These are phyloP conservation scores for Beris morrisii DNA, from an alignment of 2,888 invertebrate species.

Conservation along the genomic window DNA sequence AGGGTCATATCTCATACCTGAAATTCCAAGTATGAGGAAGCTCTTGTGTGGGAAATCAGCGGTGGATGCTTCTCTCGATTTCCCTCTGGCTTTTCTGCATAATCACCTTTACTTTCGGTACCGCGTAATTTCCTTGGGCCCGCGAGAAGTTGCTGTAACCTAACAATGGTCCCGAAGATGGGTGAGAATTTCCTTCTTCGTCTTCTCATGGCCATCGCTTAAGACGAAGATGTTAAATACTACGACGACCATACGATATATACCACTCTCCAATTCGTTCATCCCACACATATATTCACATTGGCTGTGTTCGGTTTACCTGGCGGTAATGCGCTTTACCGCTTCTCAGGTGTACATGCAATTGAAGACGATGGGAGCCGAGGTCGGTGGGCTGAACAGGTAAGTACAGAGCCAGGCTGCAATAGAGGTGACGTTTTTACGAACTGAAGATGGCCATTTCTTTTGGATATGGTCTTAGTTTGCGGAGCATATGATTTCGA, in stretches of 20 bases:
- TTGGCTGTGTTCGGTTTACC: neutral
- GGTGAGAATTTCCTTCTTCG: constrained; percentile 7
- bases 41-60: too few relatives aligned
- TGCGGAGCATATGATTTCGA: constrained; percentile 16
- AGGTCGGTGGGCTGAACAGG: constrained; percentile 4
- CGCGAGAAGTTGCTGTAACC: neutral
- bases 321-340: constrained; percentile 4
- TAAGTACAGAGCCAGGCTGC: constrained; percentile 13
- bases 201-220: neutral
- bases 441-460: constrained; percentile 27
- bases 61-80: too few relatives aligned
- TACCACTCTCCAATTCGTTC: neutral
- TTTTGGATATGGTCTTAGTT: constrained; percentile 25
- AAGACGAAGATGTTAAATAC: too few relatives aligned
- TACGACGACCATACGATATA: too few relatives aligned
- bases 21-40: too few relatives aligned
- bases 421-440: constrained; percentile 16
- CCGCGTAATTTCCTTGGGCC: neutral
- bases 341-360: constrained; percentile 26
- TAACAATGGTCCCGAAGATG: neutral
- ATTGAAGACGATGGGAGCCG: constrained; percentile 20
- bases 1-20: too few relatives aligned
- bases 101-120: constrained; percentile 7
- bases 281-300: neutral
- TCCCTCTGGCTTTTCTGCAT: too few relatives aligned